phyloP scores from a whole-genome alignment of 2,113 vertebrate genomes.

The Actinemys pallida region DNA sequence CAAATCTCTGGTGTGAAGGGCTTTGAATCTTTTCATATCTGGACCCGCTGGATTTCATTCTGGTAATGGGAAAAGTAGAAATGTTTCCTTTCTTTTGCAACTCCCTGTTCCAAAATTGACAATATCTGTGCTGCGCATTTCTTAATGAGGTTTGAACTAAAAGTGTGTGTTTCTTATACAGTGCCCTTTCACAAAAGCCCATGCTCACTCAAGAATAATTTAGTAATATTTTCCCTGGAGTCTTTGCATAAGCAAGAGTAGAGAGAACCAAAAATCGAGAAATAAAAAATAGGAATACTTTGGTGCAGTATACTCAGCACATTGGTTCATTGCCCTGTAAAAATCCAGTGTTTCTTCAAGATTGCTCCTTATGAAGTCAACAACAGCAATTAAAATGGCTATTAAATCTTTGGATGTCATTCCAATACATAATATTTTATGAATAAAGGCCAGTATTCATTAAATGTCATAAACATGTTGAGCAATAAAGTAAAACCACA shows the following conservation, averaged over 20 bases:
- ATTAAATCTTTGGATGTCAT: slow-evolving; percentile 53
- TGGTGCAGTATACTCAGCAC: neutral
- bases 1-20: slow-evolving; percentile 5
- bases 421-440: neutral
- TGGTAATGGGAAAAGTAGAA: slow-evolving; percentile 11
- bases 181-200: neutral
- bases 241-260: slow-evolving; percentile 15
- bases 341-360: slow-evolving; percentile 42
- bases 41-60: slow-evolving; percentile 11
- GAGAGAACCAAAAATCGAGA: neutral
- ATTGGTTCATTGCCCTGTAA: slow-evolving; percentile 43
- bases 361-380: slow-evolving; percentile 33
- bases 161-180: neutral
- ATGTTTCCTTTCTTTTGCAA: slow-evolving; percentile 9
- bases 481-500: neutral
- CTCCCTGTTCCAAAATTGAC: neutral
- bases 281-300: neutral
- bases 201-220: neutral
- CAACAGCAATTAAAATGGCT: slow-evolving; percentile 42
- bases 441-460: neutral
- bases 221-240: neutral
- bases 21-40: slow-evolving; percentile 37
- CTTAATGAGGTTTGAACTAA: neutral
- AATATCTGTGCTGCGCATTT: neutral
- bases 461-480: slow-evolving; percentile 5